phyloP scores from a whole-genome alignment of 92 coral and sea anemone genomes.

The Phenganax subtilis region DNA sequence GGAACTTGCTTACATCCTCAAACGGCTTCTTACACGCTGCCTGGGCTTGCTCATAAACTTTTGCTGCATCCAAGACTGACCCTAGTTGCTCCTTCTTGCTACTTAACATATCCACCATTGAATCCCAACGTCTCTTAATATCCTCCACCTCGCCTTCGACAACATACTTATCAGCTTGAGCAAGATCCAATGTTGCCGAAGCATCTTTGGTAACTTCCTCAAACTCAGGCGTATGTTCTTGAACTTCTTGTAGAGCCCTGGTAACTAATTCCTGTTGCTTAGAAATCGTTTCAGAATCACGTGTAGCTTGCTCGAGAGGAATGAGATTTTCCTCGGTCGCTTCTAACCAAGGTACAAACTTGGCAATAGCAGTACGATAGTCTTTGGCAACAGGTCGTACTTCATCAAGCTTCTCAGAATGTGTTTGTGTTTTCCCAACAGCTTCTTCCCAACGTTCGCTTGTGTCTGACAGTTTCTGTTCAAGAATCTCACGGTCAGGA shows the following conservation, averaged over 20 bases:
- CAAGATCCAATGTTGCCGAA: slow-evolving; percentile 63
- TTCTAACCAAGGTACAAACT: slow-evolving; percentile 80
- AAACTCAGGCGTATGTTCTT: slow-evolving; percentile 66
- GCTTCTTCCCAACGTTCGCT: slow-evolving; percentile 75
- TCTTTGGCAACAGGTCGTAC: slow-evolving; percentile 88
- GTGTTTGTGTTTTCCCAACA: slow-evolving; percentile 68
- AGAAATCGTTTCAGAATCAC: slow-evolving; percentile 68
- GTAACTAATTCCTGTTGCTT: slow-evolving; percentile 66
- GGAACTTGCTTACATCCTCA: slow-evolving; percentile 62
- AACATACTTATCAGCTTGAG: slow-evolving; percentile 81
- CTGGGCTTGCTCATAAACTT: slow-evolving; percentile 59
- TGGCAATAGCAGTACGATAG: slow-evolving; percentile 63
- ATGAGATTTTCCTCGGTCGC: slow-evolving; percentile 65
- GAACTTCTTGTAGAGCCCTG: slow-evolving; percentile 61
- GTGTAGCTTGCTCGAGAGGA: slow-evolving; percentile 59
- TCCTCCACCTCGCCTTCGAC: slow-evolving; percentile 89
- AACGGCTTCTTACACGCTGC: slow-evolving; percentile 67
- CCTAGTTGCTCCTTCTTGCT: slow-evolving; percentile 57
- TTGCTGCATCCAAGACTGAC: slow-evolving; percentile 59
- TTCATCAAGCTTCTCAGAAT: slow-evolving; percentile 70
- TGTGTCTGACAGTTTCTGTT: slow-evolving; percentile 76
- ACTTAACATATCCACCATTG: slow-evolving; percentile 50
- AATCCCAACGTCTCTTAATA: slow-evolving; percentile 69
- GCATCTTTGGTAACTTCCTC: slow-evolving; percentile 64
- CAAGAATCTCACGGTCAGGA: slow-evolving; percentile 83